A percentile compares a stretch with the other conserved stretches of the same genome.
Conservation (phyloP, 1,140 invertebrate genomes). For the Episyrphus balteatus region DNA sequence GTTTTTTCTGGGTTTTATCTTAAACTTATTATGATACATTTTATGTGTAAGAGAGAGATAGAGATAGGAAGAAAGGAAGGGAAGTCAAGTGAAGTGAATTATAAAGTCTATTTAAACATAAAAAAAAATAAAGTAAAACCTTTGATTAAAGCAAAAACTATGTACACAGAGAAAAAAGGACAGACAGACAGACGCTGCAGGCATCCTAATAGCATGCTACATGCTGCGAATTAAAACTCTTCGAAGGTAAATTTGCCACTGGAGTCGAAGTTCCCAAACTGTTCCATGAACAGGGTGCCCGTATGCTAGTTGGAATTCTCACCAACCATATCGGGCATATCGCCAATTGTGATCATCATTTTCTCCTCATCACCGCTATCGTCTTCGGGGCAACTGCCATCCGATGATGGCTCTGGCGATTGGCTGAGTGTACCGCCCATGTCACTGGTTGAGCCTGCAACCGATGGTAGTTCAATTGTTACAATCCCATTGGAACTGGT, state of each 20-base stretch:
- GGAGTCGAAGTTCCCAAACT: conserved; percentile 12
- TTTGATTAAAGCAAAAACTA: no score
- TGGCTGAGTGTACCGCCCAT: conserved; percentile 4
- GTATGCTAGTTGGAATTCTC: conserved; percentile 37
- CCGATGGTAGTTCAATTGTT: conserved; percentile 27
- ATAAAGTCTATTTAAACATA: no score
- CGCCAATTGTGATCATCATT: conserved; percentile 52
- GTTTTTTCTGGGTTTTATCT: no score
- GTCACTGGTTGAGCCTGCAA: conserved; percentile 30
- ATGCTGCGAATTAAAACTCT: no score
- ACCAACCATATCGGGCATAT: conserved; percentile 16
- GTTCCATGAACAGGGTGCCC: conserved; percentile 36
- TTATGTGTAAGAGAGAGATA: no score
- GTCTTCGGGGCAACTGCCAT: conserved; percentile 44
- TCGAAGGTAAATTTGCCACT: neutral
- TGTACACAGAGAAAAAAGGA: no score
- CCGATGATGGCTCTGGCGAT: neutral
- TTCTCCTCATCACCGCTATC: conserved; percentile 53
- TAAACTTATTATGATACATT: no score
- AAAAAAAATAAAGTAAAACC: no score
- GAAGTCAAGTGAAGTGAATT: no score
- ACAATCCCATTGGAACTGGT: conserved; percentile 25
- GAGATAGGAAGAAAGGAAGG: no score
- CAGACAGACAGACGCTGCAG: no score
- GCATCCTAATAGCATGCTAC: no score